phyloP scores from a whole-genome alignment of 2,888 invertebrate genomes.

The Melipona beecheii region DNA sequence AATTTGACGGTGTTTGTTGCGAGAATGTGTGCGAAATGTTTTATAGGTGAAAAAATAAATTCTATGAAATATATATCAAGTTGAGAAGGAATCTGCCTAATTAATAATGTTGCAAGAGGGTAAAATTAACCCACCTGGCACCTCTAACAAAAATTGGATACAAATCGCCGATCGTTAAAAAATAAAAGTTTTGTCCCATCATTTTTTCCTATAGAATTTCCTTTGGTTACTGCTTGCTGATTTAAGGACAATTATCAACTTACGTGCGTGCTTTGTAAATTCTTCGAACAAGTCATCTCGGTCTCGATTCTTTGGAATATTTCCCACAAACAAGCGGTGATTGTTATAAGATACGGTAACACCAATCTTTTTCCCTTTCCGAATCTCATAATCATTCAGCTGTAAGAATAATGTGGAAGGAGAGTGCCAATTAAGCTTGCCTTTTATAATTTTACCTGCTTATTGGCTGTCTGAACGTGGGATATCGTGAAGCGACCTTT shows the following conservation, averaged over 20 bases:
- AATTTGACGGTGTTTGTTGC: conserved; percentile 1
- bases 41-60: conserved; percentile 33
- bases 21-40: conserved; percentile 37
- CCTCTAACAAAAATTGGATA: conserved; percentile 55
- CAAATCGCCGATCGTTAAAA: conserved; percentile 63
- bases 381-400: conserved; percentile 99
- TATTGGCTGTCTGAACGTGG: conserved; percentile 81
- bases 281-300: conserved; percentile 99
- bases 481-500: conserved; percentile 73
- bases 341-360: conserved; percentile 99
- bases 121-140: conserved; percentile 72
- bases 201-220: conserved; percentile 70
- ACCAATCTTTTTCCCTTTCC: conserved; percentile 99
- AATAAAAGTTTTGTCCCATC: conserved; percentile 62
- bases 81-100: conserved; percentile 53
- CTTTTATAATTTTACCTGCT: conserved; percentile 82
- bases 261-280: conserved; percentile 99
- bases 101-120: conserved; percentile 66
- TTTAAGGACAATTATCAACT: conserved; percentile 88
- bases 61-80: conserved; percentile 35
- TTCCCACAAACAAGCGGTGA: conserved; percentile 99
- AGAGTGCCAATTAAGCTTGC: conserved; percentile 86
- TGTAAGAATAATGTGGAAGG: conserved; percentile 96
- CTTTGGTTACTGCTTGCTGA: conserved; percentile 80
- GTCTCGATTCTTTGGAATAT: conserved; percentile 99